A percentile compares a stretch with the other conserved stretches of the same genome.
Conservation (phyloP, 2,888 invertebrate genomes). For the Ornithoptera priamus region DNA sequence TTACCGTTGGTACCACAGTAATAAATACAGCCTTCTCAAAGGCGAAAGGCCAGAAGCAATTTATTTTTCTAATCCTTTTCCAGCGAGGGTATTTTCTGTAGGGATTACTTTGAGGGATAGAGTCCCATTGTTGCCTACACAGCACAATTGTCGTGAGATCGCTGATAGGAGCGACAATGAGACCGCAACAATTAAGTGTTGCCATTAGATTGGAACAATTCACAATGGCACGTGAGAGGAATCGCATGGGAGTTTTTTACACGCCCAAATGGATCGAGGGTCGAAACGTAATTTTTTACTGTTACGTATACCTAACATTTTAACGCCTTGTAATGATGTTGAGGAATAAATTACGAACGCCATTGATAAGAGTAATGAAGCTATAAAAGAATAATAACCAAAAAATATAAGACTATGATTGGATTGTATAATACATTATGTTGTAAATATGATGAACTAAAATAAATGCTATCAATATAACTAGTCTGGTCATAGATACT, state of each 20-base stretch:
- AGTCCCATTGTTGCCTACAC: conserved; percentile 41
- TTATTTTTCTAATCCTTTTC: conserved; percentile 33
- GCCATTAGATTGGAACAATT: conserved; percentile 64
- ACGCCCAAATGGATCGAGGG: conserved; percentile 36
- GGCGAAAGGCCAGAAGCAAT: conserved; percentile 22
- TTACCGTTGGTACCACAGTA: conserved; percentile 6
- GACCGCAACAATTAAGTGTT: conserved; percentile 66
- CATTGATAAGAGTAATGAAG: not conserved
- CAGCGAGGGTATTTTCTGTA: conserved; percentile 33
- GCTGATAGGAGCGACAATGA: conserved; percentile 65
- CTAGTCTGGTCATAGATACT: too few relatives aligned
- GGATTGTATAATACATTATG: too few relatives aligned
- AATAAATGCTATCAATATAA: too few relatives aligned
- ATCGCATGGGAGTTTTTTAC: conserved; percentile 64
- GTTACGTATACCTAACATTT: conserved; percentile 41
- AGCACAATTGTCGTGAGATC: conserved; percentile 59
- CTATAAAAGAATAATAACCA: not conserved
- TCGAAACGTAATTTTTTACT: conserved; percentile 39
- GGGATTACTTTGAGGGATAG: conserved; percentile 40
- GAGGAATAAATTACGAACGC: not conserved
- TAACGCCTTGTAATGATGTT: not conserved
- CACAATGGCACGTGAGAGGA: conserved; percentile 74
- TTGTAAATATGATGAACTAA: too few relatives aligned
- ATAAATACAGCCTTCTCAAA: conserved; percentile 18
- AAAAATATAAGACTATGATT: not conserved